phyloP scores from a whole-genome alignment of 2,797 vertebrate species.

The Spatula clypeata region DNA sequence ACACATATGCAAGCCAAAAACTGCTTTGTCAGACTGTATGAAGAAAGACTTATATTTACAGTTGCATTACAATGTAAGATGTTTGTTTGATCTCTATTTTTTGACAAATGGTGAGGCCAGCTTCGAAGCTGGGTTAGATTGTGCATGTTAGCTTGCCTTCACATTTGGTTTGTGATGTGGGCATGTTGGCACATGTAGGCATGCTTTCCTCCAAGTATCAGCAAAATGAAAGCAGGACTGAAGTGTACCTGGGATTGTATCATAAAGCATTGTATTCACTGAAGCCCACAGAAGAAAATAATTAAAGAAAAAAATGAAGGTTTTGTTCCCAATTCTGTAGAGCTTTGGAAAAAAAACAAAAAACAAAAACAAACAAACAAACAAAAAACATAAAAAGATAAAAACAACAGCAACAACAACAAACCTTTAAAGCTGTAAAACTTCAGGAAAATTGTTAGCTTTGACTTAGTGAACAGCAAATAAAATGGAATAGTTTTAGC shows the following conservation, averaged over 20 bases:
- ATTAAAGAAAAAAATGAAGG: neutral
- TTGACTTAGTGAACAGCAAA: neutral
- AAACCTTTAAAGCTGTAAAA: neutral
- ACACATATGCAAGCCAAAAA: neutral
- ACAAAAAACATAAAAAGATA: neutral
- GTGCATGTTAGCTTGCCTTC: neutral
- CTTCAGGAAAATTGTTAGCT: neutral
- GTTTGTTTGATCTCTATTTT: neutral
- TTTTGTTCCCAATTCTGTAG: neutral
- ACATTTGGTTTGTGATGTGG: neutral
- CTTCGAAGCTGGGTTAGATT: neutral
- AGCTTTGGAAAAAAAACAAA: neutral
- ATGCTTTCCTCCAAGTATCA: neutral
- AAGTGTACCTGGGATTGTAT: neutral
- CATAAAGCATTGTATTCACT: neutral
- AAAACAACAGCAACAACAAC: neutral
- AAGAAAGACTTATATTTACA: neutral
- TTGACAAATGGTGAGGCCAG: neutral
- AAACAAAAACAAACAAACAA: neutral
- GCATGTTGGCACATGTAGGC: neutral
- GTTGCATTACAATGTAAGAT: neutral
- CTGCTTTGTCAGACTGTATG: neutral
- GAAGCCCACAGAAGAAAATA: neutral
- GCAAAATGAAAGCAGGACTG: neutral
- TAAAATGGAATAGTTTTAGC: neutral